A percentile compares a stretch with the other conserved stretches of the same genome.
Conservation (phyloP, 1,140 invertebrate genomes). For the Amyelois transitella region DNA sequence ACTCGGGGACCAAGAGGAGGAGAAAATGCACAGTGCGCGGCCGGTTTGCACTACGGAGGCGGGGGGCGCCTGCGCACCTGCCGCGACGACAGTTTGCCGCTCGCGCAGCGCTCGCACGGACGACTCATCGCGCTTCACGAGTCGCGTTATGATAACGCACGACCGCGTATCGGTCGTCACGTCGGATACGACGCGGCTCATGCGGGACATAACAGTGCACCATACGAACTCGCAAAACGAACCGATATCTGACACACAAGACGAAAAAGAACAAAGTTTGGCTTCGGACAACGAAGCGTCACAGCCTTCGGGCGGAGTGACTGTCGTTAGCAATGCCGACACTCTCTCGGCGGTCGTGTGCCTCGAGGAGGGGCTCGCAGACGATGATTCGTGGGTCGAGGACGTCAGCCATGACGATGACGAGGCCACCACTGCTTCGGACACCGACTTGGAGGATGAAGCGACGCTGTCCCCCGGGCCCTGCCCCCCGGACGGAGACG, state of each 20-base stretch:
- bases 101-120: constrained; percentile 71
- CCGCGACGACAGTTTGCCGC: constrained; percentile 68
- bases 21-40: constrained; percentile 68
- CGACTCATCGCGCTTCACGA: constrained; percentile 83
- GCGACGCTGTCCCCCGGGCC: constrained; percentile 76
- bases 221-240: constrained; percentile 74
- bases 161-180: constrained; percentile 83
- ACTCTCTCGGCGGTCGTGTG: constrained; percentile 82
- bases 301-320: constrained; percentile 73
- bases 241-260: constrained; percentile 42
- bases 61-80: constrained; percentile 73
- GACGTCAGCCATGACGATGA: constrained; percentile 86
- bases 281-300: constrained; percentile 55
- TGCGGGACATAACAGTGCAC: constrained; percentile 76
- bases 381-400: constrained; percentile 92
- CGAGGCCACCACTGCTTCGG: constrained; percentile 75
- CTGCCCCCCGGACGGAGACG: no score
- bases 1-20: constrained; percentile 58
- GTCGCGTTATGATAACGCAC: constrained; percentile 90
- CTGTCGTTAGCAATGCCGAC: constrained; percentile 78
- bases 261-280: constrained; percentile 59
- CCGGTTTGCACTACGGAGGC: constrained; percentile 64
- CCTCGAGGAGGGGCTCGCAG: constrained; percentile 87
- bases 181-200: constrained; percentile 81
- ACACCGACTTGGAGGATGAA: constrained; percentile 76